phyloP scores from a whole-genome alignment of 1,140 invertebrate genomes.

The Rhagoletis pomonella region DNA sequence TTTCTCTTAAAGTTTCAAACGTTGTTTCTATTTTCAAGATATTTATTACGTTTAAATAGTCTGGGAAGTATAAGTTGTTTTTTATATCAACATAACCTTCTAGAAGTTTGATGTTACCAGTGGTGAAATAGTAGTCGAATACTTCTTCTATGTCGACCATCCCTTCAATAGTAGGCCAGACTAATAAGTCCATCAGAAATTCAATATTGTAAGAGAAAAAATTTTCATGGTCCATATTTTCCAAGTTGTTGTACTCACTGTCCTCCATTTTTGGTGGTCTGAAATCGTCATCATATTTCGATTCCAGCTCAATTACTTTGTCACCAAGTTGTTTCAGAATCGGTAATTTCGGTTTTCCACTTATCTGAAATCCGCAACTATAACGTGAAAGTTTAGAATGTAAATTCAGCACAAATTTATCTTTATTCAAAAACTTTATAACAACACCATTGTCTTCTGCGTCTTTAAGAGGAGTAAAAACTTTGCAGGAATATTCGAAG shows the following conservation, averaged over 20 bases:
- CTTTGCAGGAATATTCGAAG: conserved; percentile 85
- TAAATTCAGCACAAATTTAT: conserved; percentile 82
- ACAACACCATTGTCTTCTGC: conserved; percentile 85
- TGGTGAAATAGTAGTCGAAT: conserved; percentile 75
- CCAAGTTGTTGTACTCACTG: conserved; percentile 63
- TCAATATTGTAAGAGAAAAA: conserved; percentile 78
- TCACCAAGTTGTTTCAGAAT: conserved; percentile 66
- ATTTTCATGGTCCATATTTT: conserved; percentile 70
- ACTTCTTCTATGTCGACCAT: conserved; percentile 78
- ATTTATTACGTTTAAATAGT: conserved; percentile 81
- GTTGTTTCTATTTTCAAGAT: conserved; percentile 80
- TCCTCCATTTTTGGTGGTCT: conserved; percentile 59
- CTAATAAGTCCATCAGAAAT: conserved; percentile 78
- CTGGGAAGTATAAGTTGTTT: conserved; percentile 76
- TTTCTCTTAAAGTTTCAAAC: conserved; percentile 76
- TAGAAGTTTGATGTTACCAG: conserved; percentile 75
- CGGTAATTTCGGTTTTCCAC: conserved; percentile 76
- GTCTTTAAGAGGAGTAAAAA: conserved; percentile 84
- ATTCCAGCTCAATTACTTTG: conserved; percentile 65
- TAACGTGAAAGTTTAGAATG: conserved; percentile 80
- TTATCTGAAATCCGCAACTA: conserved; percentile 77
- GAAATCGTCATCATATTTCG: conserved; percentile 68
- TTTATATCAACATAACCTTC: conserved; percentile 76
- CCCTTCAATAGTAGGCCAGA: conserved; percentile 79
- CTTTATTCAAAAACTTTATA: conserved; percentile 78